Conservation (phyloP, 2,797 vertebrate species). For the Zenarchopterus dispar region DNA sequence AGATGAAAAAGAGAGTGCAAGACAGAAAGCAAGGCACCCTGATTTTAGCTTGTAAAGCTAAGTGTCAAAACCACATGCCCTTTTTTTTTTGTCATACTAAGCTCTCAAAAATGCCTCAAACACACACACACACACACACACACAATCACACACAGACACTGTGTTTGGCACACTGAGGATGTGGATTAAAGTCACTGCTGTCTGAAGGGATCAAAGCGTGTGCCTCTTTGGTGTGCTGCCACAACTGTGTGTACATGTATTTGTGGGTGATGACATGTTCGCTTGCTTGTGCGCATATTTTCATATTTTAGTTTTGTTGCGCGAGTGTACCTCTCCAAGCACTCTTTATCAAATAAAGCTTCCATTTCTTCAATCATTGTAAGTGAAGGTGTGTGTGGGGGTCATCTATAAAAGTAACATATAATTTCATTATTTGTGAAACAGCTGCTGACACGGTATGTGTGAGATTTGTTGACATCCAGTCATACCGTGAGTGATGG, state of each 20-base stretch:
- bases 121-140: constrained; percentile 28
- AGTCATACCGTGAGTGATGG: constrained; percentile 26
- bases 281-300: constrained; percentile 8
- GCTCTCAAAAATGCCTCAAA: constrained; percentile 50
- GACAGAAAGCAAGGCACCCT: constrained; percentile 29
- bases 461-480: constrained; percentile 8
- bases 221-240: constrained; percentile 49
- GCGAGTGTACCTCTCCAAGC: constrained; percentile 27
- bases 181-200: constrained; percentile 70
- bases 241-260: constrained; percentile 55
- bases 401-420: constrained; percentile 33
- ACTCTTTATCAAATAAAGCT: constrained; percentile 46
- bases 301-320: not conserved
- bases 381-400: constrained; percentile 7
- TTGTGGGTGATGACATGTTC: constrained; percentile 53
- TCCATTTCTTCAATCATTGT: constrained; percentile 51
- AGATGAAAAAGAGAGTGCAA: constrained; percentile 18
- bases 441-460: constrained; percentile 5
- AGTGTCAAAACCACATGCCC: constrained; percentile 54
- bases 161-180: constrained; percentile 53
- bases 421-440: constrained; percentile 32
- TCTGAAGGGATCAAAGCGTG: constrained; percentile 68
- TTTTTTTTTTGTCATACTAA: constrained; percentile 67
- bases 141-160: not conserved
- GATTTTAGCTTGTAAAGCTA: constrained; percentile 57